Conservation (phyloP, 2,888 invertebrate species). For the Ecdyonurus torrentis region DNA sequence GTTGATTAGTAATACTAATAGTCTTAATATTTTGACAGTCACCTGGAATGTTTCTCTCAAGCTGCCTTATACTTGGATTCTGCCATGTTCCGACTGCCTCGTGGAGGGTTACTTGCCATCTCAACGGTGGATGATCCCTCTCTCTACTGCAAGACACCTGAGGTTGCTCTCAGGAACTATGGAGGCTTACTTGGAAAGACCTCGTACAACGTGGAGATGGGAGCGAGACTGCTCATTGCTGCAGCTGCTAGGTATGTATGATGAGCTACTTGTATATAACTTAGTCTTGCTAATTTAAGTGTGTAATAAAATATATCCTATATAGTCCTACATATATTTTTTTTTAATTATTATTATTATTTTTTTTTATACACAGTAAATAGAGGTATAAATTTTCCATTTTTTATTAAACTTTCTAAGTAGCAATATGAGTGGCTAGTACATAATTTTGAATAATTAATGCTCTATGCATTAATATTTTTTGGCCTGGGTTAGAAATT, state of each 20-base stretch:
- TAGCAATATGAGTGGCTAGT: no score
- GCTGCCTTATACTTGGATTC: constrained; percentile 19
- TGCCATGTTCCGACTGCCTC: constrained; percentile 17
- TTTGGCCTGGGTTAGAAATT: no score
- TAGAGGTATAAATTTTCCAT: no score
- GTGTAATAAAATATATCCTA: neutral
- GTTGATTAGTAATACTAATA: neutral
- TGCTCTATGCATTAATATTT: no score
- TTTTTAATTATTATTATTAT: neutral
- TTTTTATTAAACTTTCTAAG: no score
- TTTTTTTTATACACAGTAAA: no score
- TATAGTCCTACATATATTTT: neutral
- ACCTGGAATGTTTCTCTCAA: constrained; percentile 18
- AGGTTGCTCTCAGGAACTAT: constrained; percentile 19
- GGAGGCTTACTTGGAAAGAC: constrained; percentile 19
- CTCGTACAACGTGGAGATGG: constrained; percentile 18
- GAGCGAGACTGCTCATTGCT: constrained; percentile 18
- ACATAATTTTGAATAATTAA: no score
- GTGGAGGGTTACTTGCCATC: constrained; percentile 18
- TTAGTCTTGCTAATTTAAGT: neutral
- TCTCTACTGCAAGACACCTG: constrained; percentile 17
- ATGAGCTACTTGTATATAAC: neutral
- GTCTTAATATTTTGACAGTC: constrained; percentile 13
- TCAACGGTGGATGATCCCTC: constrained; percentile 20
- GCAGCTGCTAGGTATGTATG: constrained; percentile 18